These are phyloP conservation scores for Brachypalpus laphriformis DNA, from an alignment of 2,888 invertebrate genomes.

Conservation along the genomic window DNA sequence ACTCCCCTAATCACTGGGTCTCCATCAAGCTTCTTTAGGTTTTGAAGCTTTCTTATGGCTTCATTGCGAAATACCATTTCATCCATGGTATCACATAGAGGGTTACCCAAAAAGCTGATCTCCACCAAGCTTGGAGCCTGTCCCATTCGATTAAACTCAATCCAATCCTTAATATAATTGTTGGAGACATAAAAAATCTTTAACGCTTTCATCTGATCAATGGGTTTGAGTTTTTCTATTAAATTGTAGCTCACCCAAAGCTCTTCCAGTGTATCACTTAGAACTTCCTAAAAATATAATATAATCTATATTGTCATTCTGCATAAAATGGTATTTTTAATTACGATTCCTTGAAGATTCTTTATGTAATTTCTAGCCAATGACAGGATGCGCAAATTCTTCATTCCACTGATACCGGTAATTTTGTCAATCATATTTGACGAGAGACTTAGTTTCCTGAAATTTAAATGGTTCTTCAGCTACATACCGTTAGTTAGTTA, in stretches of 20 bases:
- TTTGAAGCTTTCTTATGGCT: conserved; percentile 88
- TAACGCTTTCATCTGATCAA: conserved; percentile 90
- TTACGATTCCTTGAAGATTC: conserved; percentile 91
- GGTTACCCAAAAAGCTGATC: conserved; percentile 92
- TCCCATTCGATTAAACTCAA: conserved; percentile 92
- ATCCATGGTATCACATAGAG: conserved; percentile 89
- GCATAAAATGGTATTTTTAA: background rate
- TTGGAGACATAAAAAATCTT: conserved; percentile 93
- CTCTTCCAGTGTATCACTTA: conserved; percentile 94
- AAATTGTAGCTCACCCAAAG: conserved; percentile 97
- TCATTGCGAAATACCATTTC: conserved; percentile 88
- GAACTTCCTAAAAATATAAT: conserved; percentile 86
- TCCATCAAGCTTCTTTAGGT: conserved; percentile 91
- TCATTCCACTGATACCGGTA: conserved; percentile 90
- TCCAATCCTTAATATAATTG: conserved; percentile 94
- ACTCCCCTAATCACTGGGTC: conserved; percentile 87
- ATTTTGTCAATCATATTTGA: conserved; percentile 98
- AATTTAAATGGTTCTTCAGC: conserved; percentile 5
- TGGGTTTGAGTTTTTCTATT: conserved; percentile 95
- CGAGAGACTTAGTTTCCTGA: conserved; percentile 93
- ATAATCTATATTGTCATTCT: background rate
- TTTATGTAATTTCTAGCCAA: conserved; percentile 96
- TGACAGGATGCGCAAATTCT: conserved; percentile 92
- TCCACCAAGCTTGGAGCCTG: conserved; percentile 89
- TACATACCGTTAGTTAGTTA: background rate